Base-by-base conservation (phyloP, 1,140 invertebrate genomes). In the Monomorium pharaonis region DNA sequence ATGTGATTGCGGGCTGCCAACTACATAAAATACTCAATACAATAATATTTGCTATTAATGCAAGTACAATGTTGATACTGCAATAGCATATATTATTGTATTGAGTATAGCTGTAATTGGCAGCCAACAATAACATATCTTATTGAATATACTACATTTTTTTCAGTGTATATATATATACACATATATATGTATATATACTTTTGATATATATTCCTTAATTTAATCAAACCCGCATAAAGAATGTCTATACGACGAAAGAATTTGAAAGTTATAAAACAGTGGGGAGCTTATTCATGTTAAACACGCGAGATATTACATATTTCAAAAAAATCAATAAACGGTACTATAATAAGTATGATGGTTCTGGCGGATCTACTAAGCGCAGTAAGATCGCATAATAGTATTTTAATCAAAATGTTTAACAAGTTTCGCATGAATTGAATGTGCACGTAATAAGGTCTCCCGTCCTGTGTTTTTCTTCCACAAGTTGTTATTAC, bases 381-480 rank as follows among this genome's bases (percentile, higher is more conserved):
- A 58, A 60, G 3, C 14, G 16, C 18, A 30, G 49, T 18, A 16
- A 60, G 3, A 78, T 33, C 14, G 42, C 21, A n/a, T 63, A 62
- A 62, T 30, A 24, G 21, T 58, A 44, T 27, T 60, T 51, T 51
- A 78, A 78, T 65, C 16, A 78, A 47, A 78, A 78, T 49, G 47
- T 67, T 78, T 65, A 49, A 78, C n/a, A 33, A 67, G n/a, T 47
- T 77, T 49, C 27, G 21, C 18, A 14, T 16, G 18, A 33, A 33
- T 33, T 21, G n/a, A 42, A 44, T 51, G 44, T n/a, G 18, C 33
- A 10, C 30, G 24, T 37, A 21, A 72, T 21, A 42, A 78, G 14
- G 27, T 56, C 33, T 27, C 9, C 1, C 14, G 12, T 10, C 44
- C 1, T n/a, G 14, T 58, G 5, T 30, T 74, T 72, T 58, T 21